These are phyloP conservation scores for Drymonia ruficornis DNA, from an alignment of 2,888 invertebrate species.

Conservation along the genomic window DNA sequence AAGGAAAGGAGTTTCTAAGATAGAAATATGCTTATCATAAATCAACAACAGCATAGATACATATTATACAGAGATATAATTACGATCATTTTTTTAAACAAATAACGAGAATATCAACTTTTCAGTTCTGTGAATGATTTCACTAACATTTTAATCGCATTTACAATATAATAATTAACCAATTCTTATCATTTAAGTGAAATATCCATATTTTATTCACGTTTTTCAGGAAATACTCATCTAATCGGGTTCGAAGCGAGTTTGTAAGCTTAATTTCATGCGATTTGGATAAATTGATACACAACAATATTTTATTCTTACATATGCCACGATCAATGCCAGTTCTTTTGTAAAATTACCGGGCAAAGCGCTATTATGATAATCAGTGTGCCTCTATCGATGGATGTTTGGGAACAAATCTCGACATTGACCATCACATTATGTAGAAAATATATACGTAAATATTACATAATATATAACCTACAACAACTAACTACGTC, in stretches of 20 bases:
- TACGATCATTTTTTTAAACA: conserved; percentile 74
- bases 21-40: conserved; percentile 76
- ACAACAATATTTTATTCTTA: conserved; percentile 58
- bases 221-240: conserved; percentile 48
- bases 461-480: conserved; percentile 45
- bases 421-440: conserved; percentile 1
- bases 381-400: not conserved
- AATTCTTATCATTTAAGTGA: conserved; percentile 39
- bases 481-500: conserved; percentile 80
- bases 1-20: conserved; percentile 41
- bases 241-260: conserved; percentile 66
- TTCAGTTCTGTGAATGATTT: conserved; percentile 84
- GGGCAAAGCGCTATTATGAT: not conserved
- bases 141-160: conserved; percentile 76
- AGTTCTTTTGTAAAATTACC: conserved; percentile 29
- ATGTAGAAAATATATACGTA: conserved; percentile 18
- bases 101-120: conserved; percentile 82
- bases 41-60: conserved; percentile 78
- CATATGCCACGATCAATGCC: conserved; percentile 27
- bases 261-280: conserved; percentile 63
- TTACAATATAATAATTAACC: conserved; percentile 46
- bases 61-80: conserved; percentile 75
- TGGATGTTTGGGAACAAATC: not conserved
- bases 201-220: conserved; percentile 29
- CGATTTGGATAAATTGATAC: conserved; percentile 59